Base-by-base conservation (phyloP, 92 coral and sea anemone genomes). In the Nematostella vectensis region DNA sequence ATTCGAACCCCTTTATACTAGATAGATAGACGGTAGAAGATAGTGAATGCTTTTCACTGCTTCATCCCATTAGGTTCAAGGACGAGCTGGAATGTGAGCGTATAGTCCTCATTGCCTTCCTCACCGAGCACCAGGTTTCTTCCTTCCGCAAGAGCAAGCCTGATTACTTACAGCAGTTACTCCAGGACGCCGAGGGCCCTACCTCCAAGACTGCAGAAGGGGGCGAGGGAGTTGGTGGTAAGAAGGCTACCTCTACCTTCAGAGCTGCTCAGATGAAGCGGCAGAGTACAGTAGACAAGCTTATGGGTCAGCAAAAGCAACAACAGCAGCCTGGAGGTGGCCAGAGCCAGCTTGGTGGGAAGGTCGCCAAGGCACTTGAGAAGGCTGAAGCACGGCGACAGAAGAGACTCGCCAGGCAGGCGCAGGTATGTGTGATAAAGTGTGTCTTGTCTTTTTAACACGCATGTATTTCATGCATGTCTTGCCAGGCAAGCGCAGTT, bases 41-140 rank as follows among this genome's bases (percentile, higher is more conserved):
- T n/a, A n/a, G n/a, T n/a, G n/a, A n/a, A n/a, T n/a, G n/a, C n/a
- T n/a, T n/a, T 12, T 62, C 33, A 11, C 43, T 8, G 1, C 54
- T 23, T 27, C 27, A 38, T 2, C 17, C 17, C 27, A 26, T 28
- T 75, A 91, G 98, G 64, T 91, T 91, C 61, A 87, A 91, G 50
- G 89, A 88, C 53, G 89, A 86, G 55, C 58, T 91, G 23, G 98
- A 82, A 40, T 91, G 98, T 59, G 98, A 91, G 20, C 74, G 98
- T 11, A 86, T 91, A 23, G 87, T 86, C 12, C 63, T 91, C 25
- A 61, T 88, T 56, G 95, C 98, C 2, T 91, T 88, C 64, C 77
- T 55, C 37, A 58, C 84, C 10, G 70, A 82, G 3, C 95, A 86
- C 65, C 57, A 76, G 38, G 98, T 91, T 6, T 57, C 84, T 16